Base-by-base conservation (phyloP, 1,140 invertebrate genomes). In the Subanguina moxae region DNA sequence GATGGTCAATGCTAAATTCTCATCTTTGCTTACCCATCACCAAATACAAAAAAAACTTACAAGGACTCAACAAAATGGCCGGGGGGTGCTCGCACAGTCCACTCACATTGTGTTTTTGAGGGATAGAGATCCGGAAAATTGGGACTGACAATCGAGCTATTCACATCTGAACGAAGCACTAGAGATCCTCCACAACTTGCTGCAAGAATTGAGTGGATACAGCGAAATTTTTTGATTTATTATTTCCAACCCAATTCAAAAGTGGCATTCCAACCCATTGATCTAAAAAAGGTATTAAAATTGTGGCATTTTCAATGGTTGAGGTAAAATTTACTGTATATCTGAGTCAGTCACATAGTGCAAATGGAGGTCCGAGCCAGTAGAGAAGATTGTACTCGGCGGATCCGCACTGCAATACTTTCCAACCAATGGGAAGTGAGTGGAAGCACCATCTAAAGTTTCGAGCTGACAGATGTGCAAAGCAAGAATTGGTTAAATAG, bases 131-230 rank as follows among this genome's bases (percentile, higher is more conserved):
- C 52, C 19, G 80, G 77, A 23, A 68, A 81, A 13, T 73, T 73
- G 15, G 80, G 80, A 43, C 73, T 70, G 13, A 45, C 63, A 25
- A 81, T 75, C 0, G 62, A 42, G 21, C 75, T 65, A 32, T 71
- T 76, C 38, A 67, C 43, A 1, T 65, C 75, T 23, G 48, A 57
- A 27, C 28, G 43, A 1, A 76, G 48, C 0, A 77, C 52, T 9
- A 82, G 27, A 7, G 74, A 75, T 42, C 79, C 79, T 19, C 80
- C 79, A 70, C 80, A 81, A 23, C 62, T 65, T 11, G 78, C 77
- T 77, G 52, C 65, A 76, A 38, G 3, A 38, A n/a, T 1, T 67
- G 1, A 28, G n/a, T 64, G 46, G 17, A 23, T n/a, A 58, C 13
- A 23, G 13, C 3, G 1, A 58, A 17, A 23, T 65, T 59, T 7